Evolutionary conservation across 2,797 vertebrate genomes (phyloP).

Genomic region (Phrynocephalus forsythii): DNA sequence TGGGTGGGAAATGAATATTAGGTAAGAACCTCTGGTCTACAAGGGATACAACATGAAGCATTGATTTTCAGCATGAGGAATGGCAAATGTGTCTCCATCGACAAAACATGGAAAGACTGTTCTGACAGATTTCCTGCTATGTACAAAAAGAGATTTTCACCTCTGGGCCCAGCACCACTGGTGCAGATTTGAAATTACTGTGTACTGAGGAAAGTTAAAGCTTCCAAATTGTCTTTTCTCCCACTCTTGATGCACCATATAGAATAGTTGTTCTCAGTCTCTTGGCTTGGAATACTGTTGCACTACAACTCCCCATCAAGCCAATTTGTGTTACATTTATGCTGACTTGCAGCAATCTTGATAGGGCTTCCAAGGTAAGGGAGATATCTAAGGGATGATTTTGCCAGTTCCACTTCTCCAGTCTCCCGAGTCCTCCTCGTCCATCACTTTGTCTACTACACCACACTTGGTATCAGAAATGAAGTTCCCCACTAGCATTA

Average conservation of each 20-base stretch:
- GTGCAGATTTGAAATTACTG: neutral
- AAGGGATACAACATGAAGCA: conserved; percentile 53
- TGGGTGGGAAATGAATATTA: conserved; percentile 62
- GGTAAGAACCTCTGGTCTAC: conserved; percentile 57
- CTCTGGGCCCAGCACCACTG: conserved; percentile 14
- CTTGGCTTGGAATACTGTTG: neutral
- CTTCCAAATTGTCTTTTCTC: neutral
- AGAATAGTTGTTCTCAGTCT: neutral
- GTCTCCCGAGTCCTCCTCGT: no score
- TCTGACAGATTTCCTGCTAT: conserved; percentile 39
- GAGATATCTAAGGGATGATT: no score
- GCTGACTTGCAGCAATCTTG: no score
- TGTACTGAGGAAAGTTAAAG: neutral
- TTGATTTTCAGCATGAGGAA: conserved; percentile 43
- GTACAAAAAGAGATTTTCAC: conserved; percentile 41
- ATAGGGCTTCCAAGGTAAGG: no score
- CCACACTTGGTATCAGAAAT: no score
- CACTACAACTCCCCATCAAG: neutral
- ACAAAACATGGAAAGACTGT: conserved; percentile 31
- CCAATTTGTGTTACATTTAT: neutral
- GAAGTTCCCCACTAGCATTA: no score
- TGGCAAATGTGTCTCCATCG: conserved; percentile 44
- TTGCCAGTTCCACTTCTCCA: no score
- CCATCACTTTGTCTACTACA: no score
- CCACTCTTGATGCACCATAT: neutral